Evolutionary conservation across 2,113 vertebrate species (phyloP).

Genomic region (Jaculus jaculus): DNA sequence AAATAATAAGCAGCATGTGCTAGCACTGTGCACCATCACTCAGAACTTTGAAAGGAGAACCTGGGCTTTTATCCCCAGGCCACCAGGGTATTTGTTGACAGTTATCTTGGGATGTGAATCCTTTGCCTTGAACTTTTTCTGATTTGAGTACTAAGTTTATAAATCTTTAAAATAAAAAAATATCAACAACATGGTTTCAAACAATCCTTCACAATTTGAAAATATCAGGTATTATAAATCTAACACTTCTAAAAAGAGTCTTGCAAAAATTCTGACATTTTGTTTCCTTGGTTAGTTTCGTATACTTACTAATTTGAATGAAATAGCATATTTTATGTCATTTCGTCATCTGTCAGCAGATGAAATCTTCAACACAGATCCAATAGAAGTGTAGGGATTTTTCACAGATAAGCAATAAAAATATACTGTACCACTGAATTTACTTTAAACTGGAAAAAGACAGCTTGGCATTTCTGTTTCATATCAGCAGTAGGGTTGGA

Average conservation of each 20-base stretch:
- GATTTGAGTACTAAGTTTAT: background rate
- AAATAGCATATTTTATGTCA: background rate
- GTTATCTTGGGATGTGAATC: background rate
- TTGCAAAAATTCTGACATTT: background rate
- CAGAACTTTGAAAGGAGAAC: background rate
- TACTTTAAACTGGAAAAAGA: slow-evolving; percentile 56
- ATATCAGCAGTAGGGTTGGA: background rate
- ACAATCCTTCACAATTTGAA: slow-evolving; percentile 4
- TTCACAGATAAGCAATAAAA: background rate
- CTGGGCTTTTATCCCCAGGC: background rate
- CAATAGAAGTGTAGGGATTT: background rate
- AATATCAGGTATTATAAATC: slow-evolving; percentile 22
- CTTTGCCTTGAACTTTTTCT: background rate
- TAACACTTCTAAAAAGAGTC: background rate
- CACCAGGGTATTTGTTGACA: background rate
- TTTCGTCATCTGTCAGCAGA: background rate
- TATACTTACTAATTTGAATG: background rate
- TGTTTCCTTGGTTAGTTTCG: background rate
- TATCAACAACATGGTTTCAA: slow-evolving; percentile 2
- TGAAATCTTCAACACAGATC: background rate
- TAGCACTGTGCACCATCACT: background rate
- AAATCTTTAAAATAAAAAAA: slow-evolving; percentile 27
- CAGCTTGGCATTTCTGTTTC: slow-evolving; percentile 31
- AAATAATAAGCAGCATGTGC: background rate
- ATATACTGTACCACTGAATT: background rate